These are phyloP conservation scores for Rhorus exstirpatorius DNA, from an alignment of 2,888 invertebrate species.

Conservation along the genomic window DNA sequence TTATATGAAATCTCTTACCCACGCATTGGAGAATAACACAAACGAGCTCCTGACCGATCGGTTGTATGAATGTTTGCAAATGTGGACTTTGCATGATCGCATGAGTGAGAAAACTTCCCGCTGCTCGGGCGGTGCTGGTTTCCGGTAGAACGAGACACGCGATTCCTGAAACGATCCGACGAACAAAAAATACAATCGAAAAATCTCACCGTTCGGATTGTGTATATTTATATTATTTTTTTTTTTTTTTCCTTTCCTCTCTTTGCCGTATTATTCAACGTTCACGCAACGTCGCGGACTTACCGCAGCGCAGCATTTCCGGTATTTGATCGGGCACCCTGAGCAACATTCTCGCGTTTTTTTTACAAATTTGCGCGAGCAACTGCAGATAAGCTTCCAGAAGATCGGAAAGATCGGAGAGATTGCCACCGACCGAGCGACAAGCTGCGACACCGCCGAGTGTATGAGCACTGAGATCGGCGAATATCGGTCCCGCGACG, in stretches of 20 bases:
- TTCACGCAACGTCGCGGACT: constrained; percentile 46
- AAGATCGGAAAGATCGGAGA: constrained; percentile 90
- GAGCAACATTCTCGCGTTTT: constrained; percentile 86
- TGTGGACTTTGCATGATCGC: constrained; percentile 87
- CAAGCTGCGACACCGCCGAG: constrained; percentile 81
- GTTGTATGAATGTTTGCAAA: constrained; percentile 87
- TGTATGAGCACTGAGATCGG: constrained; percentile 80
- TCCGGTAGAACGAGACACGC: constrained; percentile 89
- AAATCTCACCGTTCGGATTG: neutral
- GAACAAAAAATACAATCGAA: neutral
- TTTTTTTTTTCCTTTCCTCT: neutral
- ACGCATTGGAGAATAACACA: constrained; percentile 88
- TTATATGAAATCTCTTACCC: constrained; percentile 83
- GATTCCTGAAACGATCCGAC: constrained; percentile 86
- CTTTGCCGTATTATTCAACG: neutral
- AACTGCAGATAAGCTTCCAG: constrained; percentile 90
- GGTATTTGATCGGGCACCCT: constrained; percentile 84
- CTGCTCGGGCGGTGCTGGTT: constrained; percentile 88
- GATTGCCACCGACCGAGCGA: constrained; percentile 82
- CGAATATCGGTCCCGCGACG: constrained; percentile 77
- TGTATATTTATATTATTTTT: no score
- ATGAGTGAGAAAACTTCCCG: constrained; percentile 88
- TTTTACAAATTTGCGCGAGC: constrained; percentile 90
- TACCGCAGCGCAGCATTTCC: constrained; percentile 85
- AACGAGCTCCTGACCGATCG: constrained; percentile 88